Conservation (phyloP, 2,797 vertebrate species). For the Oophaga sylvatica region DNA sequence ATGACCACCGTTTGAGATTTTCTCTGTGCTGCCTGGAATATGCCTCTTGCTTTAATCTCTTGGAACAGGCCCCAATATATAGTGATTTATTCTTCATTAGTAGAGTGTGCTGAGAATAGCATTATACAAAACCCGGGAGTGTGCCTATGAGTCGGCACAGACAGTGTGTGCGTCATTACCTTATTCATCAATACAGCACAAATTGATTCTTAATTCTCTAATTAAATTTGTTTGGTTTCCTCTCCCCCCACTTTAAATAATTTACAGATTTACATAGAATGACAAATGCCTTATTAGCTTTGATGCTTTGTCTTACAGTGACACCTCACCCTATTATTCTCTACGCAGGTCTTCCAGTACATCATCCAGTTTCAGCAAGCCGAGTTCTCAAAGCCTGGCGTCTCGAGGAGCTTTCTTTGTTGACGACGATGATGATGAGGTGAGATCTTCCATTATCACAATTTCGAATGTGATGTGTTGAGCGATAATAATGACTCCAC, state of each 20-base stretch:
- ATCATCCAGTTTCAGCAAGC: slow-evolving; percentile 65
- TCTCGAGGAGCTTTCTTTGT: slow-evolving; percentile 73
- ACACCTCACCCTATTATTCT: not conserved
- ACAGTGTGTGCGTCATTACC: slow-evolving; percentile 6
- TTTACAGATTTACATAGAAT: not conserved
- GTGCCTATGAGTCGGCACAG: not conserved
- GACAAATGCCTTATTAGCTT: not conserved
- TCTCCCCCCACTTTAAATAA: not conserved
- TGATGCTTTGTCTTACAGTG: not conserved
- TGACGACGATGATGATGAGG: slow-evolving; percentile 61
- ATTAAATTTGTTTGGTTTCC: slow-evolving; percentile 8
- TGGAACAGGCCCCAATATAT: not conserved
- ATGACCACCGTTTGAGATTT: not conserved
- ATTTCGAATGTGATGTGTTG: not conserved
- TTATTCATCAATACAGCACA: not conserved
- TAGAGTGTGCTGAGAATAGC: not conserved
- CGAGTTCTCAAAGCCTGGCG: slow-evolving; percentile 69
- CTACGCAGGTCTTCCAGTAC: slow-evolving; percentile 62
- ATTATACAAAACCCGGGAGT: not conserved
- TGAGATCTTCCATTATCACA: slow-evolving; percentile 25
- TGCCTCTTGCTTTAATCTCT: not conserved
- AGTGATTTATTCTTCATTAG: slow-evolving; percentile 7
- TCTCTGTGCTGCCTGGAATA: not conserved
- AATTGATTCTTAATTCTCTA: not conserved
- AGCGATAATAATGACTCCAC: not conserved